Conservation (phyloP, 1,140 invertebrate genomes). For the Chironomus striatipennis region DNA sequence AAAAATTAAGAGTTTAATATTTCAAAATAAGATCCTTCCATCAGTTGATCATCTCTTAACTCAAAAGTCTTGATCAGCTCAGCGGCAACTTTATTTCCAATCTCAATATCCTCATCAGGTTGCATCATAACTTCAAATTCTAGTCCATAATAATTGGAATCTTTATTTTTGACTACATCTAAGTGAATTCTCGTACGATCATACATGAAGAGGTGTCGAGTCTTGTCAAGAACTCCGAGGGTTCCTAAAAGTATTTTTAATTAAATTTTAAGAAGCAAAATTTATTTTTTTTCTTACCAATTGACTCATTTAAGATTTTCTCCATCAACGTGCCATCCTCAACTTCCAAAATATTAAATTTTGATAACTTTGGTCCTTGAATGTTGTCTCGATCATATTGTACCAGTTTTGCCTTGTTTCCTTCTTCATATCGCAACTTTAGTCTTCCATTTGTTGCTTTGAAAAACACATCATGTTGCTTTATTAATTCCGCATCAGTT, state of each 20-base stretch:
- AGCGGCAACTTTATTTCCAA: constrained; percentile 62
- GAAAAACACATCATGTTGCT: constrained; percentile 76
- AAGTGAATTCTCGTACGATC: constrained; percentile 83
- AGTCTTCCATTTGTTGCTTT: constrained; percentile 59
- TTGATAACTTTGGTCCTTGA: constrained; percentile 37
- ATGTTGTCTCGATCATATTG: constrained; percentile 63
- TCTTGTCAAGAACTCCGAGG: constrained; percentile 61
- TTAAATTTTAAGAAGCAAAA: too few species aligned
- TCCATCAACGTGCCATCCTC: constrained; percentile 38
- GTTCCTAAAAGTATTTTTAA: constrained; percentile 44
- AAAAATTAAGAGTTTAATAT: background rate
- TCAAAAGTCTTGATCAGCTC: constrained; percentile 60
- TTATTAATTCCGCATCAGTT: constrained; percentile 44
- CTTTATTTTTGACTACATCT: constrained; percentile 70
- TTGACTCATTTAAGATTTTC: constrained; percentile 44
- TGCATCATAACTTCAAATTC: constrained; percentile 77
- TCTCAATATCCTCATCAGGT: constrained; percentile 55
- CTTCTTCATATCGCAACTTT: constrained; percentile 61
- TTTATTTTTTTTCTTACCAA: background rate
- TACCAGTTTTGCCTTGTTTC: constrained; percentile 56
- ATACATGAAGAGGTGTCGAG: constrained; percentile 62
- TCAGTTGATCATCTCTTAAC: constrained; percentile 56
- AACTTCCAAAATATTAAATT: constrained; percentile 37
- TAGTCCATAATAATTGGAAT: constrained; percentile 52
- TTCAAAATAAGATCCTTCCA: constrained; percentile 71